Evolutionary conservation across 2,113 vertebrate species (phyloP).

Genomic region (Sinocyclocheilus maitianheensis): DNA sequence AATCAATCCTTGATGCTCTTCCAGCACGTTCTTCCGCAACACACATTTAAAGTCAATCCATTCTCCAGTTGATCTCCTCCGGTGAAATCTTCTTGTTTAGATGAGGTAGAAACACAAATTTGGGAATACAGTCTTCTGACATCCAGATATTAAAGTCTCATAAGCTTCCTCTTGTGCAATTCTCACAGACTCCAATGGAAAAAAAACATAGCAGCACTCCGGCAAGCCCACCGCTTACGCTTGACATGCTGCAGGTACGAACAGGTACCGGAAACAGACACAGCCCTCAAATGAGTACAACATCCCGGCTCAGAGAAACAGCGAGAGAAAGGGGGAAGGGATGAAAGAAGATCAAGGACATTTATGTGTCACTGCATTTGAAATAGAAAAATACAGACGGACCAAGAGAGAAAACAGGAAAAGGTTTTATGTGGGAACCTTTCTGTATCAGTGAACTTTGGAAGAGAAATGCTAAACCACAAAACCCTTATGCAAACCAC

Average conservation of each 20-base stretch:
- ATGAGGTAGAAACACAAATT: not conserved
- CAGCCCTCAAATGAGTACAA: constrained; percentile 43
- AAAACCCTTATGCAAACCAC: not conserved
- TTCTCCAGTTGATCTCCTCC: not conserved
- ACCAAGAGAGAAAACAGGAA: not conserved
- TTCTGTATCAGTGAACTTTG: constrained; percentile 12
- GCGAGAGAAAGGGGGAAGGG: constrained; percentile 2
- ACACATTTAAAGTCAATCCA: not conserved
- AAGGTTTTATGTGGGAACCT: not conserved
- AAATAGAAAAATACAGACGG: not conserved
- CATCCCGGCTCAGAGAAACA: constrained; percentile 1
- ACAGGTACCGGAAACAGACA: constrained; percentile 46
- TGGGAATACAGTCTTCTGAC: not conserved
- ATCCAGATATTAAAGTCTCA: not conserved
- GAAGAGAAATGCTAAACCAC: constrained; percentile 7
- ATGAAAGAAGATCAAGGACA: not conserved
- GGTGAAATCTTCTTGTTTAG: not conserved
- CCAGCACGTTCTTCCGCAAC: not conserved
- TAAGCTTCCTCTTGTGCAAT: constrained; percentile 10
- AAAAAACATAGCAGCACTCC: not conserved
- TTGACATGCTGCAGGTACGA: constrained; percentile 43
- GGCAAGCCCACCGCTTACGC: constrained; percentile 1
- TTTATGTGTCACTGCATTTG: not conserved
- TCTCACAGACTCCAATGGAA: not conserved
- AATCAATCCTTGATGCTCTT: not conserved